Base-by-base conservation (phyloP, 2,113 vertebrate genomes). In the Illadopsis cleaveri region DNA sequence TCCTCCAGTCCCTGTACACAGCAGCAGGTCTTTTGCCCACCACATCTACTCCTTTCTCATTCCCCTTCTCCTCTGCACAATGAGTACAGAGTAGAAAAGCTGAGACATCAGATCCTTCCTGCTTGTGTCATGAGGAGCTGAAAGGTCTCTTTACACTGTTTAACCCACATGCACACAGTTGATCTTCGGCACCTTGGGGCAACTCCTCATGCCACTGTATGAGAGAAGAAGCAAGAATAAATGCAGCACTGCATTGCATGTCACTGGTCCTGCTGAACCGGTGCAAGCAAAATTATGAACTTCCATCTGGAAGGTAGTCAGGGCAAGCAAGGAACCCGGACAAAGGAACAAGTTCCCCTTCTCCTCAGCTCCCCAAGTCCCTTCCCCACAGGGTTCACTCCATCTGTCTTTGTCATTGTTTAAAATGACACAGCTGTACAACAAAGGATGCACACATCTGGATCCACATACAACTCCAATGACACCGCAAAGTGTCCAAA, bases 11-110 rank as follows among this genome's bases (percentile, higher is more conserved):
- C 21, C 12, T 53, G 25, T 15, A 31, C 15, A 76, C 23, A 82
- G 38, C 18, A 76, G 75, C 54, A 77, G 6, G 3, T 60, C 33
- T 73, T 72, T 11, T 38, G 24, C 24, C 15, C 0, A 6, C 3
- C 45, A 37, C 25, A 33, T 7, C 25, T 61, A 9, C 5, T 30
- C 40, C 37, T 27, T 80, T 75, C 86, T 54, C 54, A 89, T 27
- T 86, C 18, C 11, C 11, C 2, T 82, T 28, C 40, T 69, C 24
- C n/a, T 57, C 28, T n/a, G 22, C 33, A 53, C 17, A 19, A 57
- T 20, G 10, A 0, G 0, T 40, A 20, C 28, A 53, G 37, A 69
- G 15, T 6, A 82, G 60, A 65, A 85, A 71, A 68, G 10, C 10
- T 33, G 28, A 78, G 30, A 72, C 10, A 56, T n/a, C 23, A 73